Evolutionary conservation across 2,888 invertebrate genomes (phyloP), one percentile per base, ranked within the genome.

Genomic region (Macrophya alboannulata): DNA sequence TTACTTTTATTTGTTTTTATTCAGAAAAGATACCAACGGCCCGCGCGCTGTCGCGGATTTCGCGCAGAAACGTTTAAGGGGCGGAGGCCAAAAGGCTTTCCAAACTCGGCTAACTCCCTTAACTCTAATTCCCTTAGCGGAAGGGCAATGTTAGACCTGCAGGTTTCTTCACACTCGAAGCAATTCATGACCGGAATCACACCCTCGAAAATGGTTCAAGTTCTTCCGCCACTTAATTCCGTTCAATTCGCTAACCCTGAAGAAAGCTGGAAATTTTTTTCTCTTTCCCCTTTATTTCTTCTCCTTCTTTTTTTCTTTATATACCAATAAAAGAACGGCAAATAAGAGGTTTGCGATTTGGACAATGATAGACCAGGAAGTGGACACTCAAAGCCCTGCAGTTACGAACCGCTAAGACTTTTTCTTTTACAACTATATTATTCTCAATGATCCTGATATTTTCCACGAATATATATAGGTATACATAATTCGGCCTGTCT

Each of bases 81-180:
- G 15, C 6, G 37, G 31, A 0, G 55, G 5, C 51, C 17, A 65
- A 37, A 65, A 65, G 65, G 68, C 31, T 74, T 74, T n/a, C 43
- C 45, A 45, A 74, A 74, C 74, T 74, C 40, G 1, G 43, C 45
- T 45, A 74, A 45, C 45, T 74, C 45, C 12, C 37, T 74, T 45
- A 74, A 45, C 74, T 45, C 45, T 25, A 43, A 74, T 74, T 74
- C 74, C n/a, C 74, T 74, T 21, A 43, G 21, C 74, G 40, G 40
- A 17, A n/a, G n/a, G 74, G 74, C 21, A 45, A 74, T 45, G n/a
- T 43, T 74, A 21, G 68, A 68, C 31, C 15, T 37, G 68, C n/a
- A n/a, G n/a, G 62, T 43, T 40, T 71, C 40, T 40, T n/a, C 37
- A n/a, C 71, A 31, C 25, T 71, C 71, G 31, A 37, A n/a, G 40